Evolutionary conservation across 2,888 invertebrate species (phyloP).

Genomic region (Drosophila paucipuncta): DNA sequence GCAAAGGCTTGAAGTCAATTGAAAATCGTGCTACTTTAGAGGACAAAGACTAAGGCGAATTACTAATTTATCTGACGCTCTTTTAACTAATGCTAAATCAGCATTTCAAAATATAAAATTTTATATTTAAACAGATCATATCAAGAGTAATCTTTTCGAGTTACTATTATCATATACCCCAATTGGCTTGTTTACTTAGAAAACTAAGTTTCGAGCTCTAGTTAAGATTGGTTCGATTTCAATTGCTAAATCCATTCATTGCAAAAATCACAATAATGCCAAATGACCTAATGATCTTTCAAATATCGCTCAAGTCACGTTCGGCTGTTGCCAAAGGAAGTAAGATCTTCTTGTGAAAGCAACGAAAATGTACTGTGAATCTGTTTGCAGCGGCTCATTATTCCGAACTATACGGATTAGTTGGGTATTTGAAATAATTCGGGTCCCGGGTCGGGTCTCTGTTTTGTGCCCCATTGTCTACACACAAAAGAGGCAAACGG

Average conservation of each 20-base stretch:
- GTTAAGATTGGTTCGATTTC: background rate
- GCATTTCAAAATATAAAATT: background rate
- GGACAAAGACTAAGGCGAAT: background rate
- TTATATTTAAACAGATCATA: background rate
- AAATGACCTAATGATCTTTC: background rate
- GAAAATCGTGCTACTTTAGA: constrained; percentile 17
- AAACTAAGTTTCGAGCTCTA: background rate
- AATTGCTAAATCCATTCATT: background rate
- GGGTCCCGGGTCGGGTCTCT: constrained; percentile 18
- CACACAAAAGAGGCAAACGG: constrained; percentile 58
- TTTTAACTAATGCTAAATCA: background rate
- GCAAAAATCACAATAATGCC: background rate
- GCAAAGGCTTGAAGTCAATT: constrained; percentile 15
- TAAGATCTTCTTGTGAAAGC: background rate
- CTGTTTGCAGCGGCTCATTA: constrained; percentile 37
- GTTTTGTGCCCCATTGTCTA: constrained; percentile 43
- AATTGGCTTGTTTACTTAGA: background rate
- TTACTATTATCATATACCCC: background rate
- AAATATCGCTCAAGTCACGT: background rate
- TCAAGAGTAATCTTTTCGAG: background rate
- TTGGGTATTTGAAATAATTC: constrained; percentile 36
- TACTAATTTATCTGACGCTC: background rate
- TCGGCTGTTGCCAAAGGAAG: background rate
- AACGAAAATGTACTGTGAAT: constrained; percentile 14
- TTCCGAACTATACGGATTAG: constrained; percentile 18